Conservation (phyloP, 2,797 vertebrate species). For the Typhlichthys subterraneus region DNA sequence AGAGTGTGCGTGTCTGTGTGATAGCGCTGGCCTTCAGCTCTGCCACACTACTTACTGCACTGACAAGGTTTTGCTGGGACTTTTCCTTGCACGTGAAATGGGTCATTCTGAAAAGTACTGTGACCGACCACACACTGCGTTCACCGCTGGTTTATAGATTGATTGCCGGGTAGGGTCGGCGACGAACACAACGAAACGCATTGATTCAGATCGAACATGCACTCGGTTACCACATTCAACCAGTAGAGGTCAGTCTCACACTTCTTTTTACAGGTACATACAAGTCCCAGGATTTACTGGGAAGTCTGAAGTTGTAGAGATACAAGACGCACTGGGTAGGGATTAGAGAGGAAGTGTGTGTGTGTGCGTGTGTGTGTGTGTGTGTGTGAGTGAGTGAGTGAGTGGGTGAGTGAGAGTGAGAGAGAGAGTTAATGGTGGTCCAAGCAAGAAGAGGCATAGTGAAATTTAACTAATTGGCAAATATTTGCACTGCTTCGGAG, state of each 20-base stretch:
- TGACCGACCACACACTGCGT: too few relatives aligned
- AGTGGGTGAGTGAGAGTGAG: neutral
- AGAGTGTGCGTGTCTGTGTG: neutral
- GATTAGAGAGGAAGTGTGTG: neutral
- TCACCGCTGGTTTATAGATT: neutral
- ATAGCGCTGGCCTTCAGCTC: too few relatives aligned
- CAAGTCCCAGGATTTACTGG: neutral
- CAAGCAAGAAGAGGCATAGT: slow-evolving; percentile 18
- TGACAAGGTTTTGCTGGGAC: too few relatives aligned
- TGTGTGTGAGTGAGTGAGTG: neutral
- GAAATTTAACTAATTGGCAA: slow-evolving; percentile 51
- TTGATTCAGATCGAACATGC: too few relatives aligned
- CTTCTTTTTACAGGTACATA: slow-evolving; percentile 19
- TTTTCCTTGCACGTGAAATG: too few relatives aligned
- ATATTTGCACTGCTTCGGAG: slow-evolving; percentile 54
- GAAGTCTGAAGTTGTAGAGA: too few relatives aligned
- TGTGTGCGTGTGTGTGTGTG: neutral
- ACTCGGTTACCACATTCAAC: slow-evolving; percentile 27
- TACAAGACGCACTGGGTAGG: neutral
- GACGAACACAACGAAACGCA: too few relatives aligned
- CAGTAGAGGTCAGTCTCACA: slow-evolving; percentile 65
- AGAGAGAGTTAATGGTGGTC: neutral
- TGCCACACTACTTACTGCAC: too few relatives aligned
- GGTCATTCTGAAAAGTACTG: too few relatives aligned
- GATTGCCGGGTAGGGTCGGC: too few relatives aligned